These are phyloP conservation scores for Calypte anna DNA, from an alignment of 2,113 vertebrate genomes.

Conservation along the genomic window DNA sequence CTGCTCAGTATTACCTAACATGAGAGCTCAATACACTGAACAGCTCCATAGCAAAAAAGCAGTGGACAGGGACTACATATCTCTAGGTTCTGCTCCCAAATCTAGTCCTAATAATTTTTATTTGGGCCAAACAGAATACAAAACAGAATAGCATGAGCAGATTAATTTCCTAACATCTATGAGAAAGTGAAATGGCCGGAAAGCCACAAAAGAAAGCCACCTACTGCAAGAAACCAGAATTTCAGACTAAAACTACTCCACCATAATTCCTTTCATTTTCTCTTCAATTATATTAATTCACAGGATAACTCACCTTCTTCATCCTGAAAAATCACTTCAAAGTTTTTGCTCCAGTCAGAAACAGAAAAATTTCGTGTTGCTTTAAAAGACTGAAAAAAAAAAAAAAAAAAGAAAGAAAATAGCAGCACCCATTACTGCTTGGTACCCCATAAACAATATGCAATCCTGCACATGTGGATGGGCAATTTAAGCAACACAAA, in stretches of 20 bases:
- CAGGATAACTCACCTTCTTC: slow-evolving; percentile 89
- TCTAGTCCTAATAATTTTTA: neutral
- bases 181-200: neutral
- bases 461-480: neutral
- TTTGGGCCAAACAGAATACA: neutral
- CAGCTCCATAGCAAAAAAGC: neutral
- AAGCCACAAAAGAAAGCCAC: neutral
- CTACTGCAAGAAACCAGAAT: neutral
- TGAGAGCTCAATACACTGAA: neutral
- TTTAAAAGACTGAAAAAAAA: slow-evolving; percentile 86
- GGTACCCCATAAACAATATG: neutral
- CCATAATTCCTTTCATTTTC: neutral
- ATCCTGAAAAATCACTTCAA: slow-evolving; percentile 97
- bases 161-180: neutral
- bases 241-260: neutral
- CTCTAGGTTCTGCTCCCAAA: neutral
- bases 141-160: neutral
- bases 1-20: neutral
- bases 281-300: neutral
- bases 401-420: neutral
- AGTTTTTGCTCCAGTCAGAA: slow-evolving; percentile 99
- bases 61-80: neutral
- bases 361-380: slow-evolving; percentile 95
- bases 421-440: neutral
- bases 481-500: neutral